phyloP scores from a whole-genome alignment of 2,797 vertebrate species.

The Vultur gryphus region DNA sequence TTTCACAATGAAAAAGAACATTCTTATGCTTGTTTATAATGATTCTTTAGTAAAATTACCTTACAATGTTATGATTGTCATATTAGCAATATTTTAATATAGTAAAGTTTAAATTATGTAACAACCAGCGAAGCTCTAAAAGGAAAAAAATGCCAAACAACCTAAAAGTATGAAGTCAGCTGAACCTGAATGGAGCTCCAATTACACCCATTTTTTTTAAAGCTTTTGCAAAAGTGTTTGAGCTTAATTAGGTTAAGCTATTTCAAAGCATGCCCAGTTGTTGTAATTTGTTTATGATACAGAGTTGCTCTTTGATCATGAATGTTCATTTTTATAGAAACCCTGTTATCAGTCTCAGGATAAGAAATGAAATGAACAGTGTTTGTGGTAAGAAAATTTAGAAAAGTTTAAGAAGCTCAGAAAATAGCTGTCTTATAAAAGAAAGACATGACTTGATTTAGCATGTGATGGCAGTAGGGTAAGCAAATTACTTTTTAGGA shows the following conservation, averaged over 20 bases:
- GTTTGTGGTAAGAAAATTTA: constrained; percentile 63
- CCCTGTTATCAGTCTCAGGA: constrained; percentile 72
- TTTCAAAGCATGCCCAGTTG: constrained; percentile 77
- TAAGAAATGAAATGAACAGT: constrained; percentile 72
- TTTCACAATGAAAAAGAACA: constrained; percentile 1
- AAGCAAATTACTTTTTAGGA: not conserved
- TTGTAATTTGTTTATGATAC: constrained; percentile 80
- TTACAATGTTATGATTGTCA: constrained; percentile 37
- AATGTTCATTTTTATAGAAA: constrained; percentile 74
- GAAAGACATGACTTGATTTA: constrained; percentile 47
- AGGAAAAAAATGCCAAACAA: constrained; percentile 8
- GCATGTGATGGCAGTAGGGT: not conserved
- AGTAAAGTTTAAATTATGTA: constrained; percentile 55
- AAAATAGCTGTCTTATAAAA: constrained; percentile 67
- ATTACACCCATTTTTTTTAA: constrained; percentile 66
- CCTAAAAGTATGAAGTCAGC: constrained; percentile 51
- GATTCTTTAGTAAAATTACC: constrained; percentile 46
- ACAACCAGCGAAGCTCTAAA: not conserved
- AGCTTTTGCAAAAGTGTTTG: constrained; percentile 73
- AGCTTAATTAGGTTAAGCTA: constrained; percentile 79
- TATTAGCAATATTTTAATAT: constrained; percentile 29
- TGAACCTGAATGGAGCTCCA: constrained; percentile 67
- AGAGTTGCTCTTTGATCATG: constrained; percentile 75
- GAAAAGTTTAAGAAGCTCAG: constrained; percentile 69
- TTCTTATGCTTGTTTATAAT: not conserved